Evolutionary conservation across 2,888 invertebrate genomes (phyloP), one percentile per base, ranked within the genome.

Genomic region (Venusia cambrica): DNA sequence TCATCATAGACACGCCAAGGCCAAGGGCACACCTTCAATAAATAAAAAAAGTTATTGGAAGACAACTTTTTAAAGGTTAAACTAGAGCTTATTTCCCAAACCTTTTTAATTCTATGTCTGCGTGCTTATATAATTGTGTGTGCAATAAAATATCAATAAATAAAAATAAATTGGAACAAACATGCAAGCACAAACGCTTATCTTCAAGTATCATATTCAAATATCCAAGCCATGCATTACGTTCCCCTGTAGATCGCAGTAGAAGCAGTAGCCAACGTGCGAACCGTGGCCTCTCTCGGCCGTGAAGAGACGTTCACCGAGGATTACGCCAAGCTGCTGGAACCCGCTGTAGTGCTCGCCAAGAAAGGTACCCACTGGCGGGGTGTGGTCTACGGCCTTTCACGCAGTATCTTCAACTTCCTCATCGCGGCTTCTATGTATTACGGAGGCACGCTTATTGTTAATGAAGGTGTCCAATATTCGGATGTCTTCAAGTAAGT

Each of bases 201-300:
- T 16, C 1, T 9, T n/a, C 1, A 3, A 24, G 14, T 7, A 5
- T 25, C 8, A 25, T 2, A n/a, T 5, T 9, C 20, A 20, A 2
- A 10, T 9, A 10, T 17, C 7, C n/a, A 17, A 8, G 2, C 4
- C 4, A 5, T 4, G n/a, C n/a, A n/a, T n/a, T n/a, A n/a, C 9
- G 5, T 26, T 4, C 3, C 8, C 4, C 34, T 37, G 4, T 14
- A 91, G 91, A 83, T 93, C 38, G 93, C 94, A 2, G 92, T 94
- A 5, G 95, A 95, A 72, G 93, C 92, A 1, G 92, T 95, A 1
- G 89, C 92, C 3, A 94, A 93, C 55, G 92, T 94, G 3, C 88
- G 94, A 18, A 95, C 95, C 1, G 94, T 94, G 0, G 92, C 90
- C 0, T 92, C 93, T 0, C 70, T 94, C 8, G 92, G 93, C 1